These are phyloP conservation scores for Cetonia aurata DNA, from an alignment of 2,888 invertebrate species.

Conservation along the genomic window DNA sequence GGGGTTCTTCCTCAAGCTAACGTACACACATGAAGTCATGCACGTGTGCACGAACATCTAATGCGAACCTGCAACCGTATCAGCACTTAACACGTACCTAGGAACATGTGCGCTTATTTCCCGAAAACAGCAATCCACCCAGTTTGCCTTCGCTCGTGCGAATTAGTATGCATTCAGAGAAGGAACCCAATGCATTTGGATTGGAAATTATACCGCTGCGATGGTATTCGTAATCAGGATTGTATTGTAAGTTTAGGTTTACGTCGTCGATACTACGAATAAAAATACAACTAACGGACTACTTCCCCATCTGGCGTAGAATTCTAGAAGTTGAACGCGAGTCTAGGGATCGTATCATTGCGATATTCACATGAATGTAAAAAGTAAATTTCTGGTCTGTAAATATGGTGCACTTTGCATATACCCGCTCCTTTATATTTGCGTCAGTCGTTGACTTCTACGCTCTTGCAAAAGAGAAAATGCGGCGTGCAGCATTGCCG, in stretches of 20 bases:
- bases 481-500: background rate
- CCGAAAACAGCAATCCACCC: slow-evolving; percentile 3
- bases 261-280: too few relatives aligned
- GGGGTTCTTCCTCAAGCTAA: background rate
- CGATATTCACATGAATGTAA: too few relatives aligned
- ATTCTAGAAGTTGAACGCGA: too few relatives aligned
- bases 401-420: background rate
- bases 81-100: slow-evolving; percentile 15
- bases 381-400: too few relatives aligned
- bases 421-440: background rate
- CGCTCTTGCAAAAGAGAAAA: background rate
- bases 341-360: too few relatives aligned
- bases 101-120: slow-evolving; percentile 14
- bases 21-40: background rate
- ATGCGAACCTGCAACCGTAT: background rate
- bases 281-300: too few relatives aligned
- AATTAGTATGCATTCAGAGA: slow-evolving; percentile 15
- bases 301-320: too few relatives aligned
- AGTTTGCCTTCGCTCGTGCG: background rate
- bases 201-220: too few relatives aligned
- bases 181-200: background rate
- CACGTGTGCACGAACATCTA: slow-evolving; percentile 12
- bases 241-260: too few relatives aligned
- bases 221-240: too few relatives aligned
- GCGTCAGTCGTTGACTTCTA: background rate